Evolutionary conservation across 2,888 invertebrate species (phyloP).

Genomic region (Fragum whitleyi): DNA sequence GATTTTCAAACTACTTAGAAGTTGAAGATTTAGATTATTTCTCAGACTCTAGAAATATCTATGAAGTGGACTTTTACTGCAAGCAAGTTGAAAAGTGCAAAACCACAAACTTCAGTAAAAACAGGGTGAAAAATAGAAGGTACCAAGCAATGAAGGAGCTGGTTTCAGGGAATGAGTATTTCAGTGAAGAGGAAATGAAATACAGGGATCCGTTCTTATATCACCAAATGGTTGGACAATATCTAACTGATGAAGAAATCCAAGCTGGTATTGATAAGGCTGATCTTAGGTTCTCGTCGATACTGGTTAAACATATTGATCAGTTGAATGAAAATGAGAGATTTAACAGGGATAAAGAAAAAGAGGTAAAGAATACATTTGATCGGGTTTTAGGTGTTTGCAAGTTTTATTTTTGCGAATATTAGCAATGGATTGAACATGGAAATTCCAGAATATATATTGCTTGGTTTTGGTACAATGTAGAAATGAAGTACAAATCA

Average conservation of each 20-base stretch:
- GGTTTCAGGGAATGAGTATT: conserved; percentile 90
- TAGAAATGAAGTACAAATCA: too few species aligned
- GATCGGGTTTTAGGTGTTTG: too few species aligned
- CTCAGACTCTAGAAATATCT: conserved; percentile 86
- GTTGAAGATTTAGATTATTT: conserved; percentile 91
- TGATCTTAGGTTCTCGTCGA: conserved; percentile 88
- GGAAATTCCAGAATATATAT: too few species aligned
- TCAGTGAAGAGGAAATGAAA: conserved; percentile 97
- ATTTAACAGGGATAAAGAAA: conserved; percentile 88
- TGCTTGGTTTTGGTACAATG: too few species aligned
- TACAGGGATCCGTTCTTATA: conserved; percentile 95
- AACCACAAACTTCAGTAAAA: conserved; percentile 64
- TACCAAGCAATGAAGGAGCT: conserved; percentile 92
- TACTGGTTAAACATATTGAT: conserved; percentile 93
- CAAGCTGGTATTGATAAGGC: conserved; percentile 85
- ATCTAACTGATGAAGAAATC: conserved; percentile 92
- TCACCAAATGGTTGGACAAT: conserved; percentile 95
- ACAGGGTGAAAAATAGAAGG: conserved; percentile 90
- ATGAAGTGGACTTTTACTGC: conserved; percentile 89
- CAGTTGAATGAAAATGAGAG: conserved; percentile 87
- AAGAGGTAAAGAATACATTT: conserved; percentile 77
- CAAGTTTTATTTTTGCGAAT: too few species aligned
- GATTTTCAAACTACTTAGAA: conserved; percentile 91
- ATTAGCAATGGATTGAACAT: too few species aligned
- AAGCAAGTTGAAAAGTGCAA: conserved; percentile 85